phyloP scores from a whole-genome alignment of 2,888 invertebrate species.

The Cantharis lateralis region DNA sequence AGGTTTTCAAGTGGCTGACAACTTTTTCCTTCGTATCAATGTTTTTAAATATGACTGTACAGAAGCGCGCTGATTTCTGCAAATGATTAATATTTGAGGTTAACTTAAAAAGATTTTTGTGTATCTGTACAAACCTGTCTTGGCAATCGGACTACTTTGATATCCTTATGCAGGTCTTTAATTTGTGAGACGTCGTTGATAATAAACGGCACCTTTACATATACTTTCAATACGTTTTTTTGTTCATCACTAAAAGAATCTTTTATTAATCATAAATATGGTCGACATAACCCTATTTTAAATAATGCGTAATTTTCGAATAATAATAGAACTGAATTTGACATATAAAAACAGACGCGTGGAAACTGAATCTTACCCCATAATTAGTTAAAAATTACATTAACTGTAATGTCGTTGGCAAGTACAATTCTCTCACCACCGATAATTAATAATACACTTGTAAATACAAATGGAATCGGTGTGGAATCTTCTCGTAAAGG shows the following conservation, averaged over 20 bases:
- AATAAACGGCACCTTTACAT: slow-evolving; percentile 46
- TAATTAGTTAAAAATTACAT: slow-evolving; percentile 18
- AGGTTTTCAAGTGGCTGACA: slow-evolving; percentile 33
- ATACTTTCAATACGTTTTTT: slow-evolving; percentile 36
- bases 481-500: no score
- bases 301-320: neutral
- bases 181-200: slow-evolving; percentile 45
- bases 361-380: slow-evolving; percentile 12
- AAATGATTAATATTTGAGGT: neutral
- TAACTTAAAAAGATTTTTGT: neutral
- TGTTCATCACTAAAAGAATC: slow-evolving; percentile 7
- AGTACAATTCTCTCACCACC: neutral
- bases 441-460: neutral
- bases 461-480: no score
- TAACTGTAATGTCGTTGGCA: neutral
- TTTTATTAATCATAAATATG: neutral
- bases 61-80: slow-evolving; percentile 46
- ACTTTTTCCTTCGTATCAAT: slow-evolving; percentile 36
- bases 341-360: neutral
- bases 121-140: slow-evolving; percentile 42
- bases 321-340: neutral
- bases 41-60: slow-evolving; percentile 39
- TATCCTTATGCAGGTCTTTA: slow-evolving; percentile 46
- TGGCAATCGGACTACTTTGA: slow-evolving; percentile 43
- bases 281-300: neutral